Conservation (phyloP, 37 sponge, comb jelly and placozoan genomes). For the Halichondria panicea region DNA sequence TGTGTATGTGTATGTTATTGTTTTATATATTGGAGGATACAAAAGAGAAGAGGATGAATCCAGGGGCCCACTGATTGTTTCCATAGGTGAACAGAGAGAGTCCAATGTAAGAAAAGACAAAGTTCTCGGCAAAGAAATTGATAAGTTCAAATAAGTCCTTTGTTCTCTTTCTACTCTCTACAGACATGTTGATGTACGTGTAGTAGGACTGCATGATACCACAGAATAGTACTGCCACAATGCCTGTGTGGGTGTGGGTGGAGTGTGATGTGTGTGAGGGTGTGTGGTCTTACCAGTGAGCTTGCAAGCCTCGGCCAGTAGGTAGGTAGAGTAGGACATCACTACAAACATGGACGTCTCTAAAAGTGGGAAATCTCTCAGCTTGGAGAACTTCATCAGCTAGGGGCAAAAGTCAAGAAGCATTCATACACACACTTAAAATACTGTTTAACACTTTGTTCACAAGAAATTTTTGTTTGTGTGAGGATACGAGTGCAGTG, state of each 20-base stretch:
- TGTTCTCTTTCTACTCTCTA: slow-evolving; percentile 72
- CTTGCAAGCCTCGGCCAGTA: slow-evolving; percentile 80
- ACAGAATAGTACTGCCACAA: slow-evolving; percentile 97
- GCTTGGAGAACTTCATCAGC: slow-evolving; percentile 85
- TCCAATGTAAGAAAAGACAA: slow-evolving; percentile 97
- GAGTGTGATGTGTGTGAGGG: not conserved
- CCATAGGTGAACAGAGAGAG: slow-evolving; percentile 87
- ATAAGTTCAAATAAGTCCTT: slow-evolving; percentile 92
- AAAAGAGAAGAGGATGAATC: slow-evolving; percentile 92
- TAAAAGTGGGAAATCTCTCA: slow-evolving; percentile 84
- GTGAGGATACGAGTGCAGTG: slow-evolving; percentile 69
- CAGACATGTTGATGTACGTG: slow-evolving; percentile 91
- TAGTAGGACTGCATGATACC: slow-evolving; percentile 97
- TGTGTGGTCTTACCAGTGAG: slow-evolving; percentile 75
- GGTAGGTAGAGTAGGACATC: slow-evolving; percentile 87
- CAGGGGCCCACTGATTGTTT: slow-evolving; percentile 88
- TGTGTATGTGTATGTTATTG: not conserved
- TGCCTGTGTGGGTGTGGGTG: slow-evolving; percentile 48
- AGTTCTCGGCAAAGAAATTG: slow-evolving; percentile 96
- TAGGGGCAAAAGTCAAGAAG: slow-evolving; percentile 4
- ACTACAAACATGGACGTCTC: slow-evolving; percentile 90
- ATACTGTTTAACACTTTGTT: not conserved
- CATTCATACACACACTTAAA: not conserved
- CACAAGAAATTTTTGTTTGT: not conserved
- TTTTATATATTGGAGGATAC: slow-evolving; percentile 36